A percentile compares a stretch with the other conserved stretches of the same genome.
These are phyloP conservation scores for Syrrhaptes paradoxus DNA, from an alignment of 2,113 vertebrate genomes.

Conservation along the genomic window DNA sequence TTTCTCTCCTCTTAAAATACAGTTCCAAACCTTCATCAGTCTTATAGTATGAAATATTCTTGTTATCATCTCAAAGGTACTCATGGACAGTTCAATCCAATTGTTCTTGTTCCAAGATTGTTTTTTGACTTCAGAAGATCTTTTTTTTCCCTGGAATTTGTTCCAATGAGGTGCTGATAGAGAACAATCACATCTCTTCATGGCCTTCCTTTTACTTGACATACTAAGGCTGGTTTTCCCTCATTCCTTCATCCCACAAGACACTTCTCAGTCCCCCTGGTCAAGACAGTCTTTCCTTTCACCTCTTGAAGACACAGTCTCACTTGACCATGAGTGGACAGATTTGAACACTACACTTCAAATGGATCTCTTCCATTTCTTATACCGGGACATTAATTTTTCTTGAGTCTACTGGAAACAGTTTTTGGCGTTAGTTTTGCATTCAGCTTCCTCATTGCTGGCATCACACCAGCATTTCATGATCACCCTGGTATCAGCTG, in stretches of 20 bases:
- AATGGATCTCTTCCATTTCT: not conserved
- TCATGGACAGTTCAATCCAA: not conserved
- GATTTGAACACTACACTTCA: not conserved
- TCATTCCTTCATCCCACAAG: not conserved
- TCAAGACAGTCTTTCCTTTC: not conserved
- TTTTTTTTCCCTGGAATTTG: not conserved
- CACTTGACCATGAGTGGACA: not conserved
- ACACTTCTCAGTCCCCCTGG: not conserved
- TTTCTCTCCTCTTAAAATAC: not conserved
- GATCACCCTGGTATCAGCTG: not conserved
- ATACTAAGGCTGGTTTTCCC: not conserved
- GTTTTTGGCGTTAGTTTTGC: not conserved
- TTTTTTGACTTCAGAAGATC: not conserved
- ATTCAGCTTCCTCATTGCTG: not conserved
- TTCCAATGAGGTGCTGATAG: not conserved
- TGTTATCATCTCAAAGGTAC: not conserved
- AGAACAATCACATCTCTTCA: not conserved
- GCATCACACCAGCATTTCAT: not conserved
- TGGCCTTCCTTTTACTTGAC: not conserved
- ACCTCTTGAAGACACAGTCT: not conserved
- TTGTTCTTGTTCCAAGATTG: not conserved
- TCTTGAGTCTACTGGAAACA: not conserved
- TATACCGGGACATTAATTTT: not conserved
- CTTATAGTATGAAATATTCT: not conserved
- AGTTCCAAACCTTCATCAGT: not conserved